phyloP scores from a whole-genome alignment of 2,797 vertebrate genomes.

The Columba guinea region DNA sequence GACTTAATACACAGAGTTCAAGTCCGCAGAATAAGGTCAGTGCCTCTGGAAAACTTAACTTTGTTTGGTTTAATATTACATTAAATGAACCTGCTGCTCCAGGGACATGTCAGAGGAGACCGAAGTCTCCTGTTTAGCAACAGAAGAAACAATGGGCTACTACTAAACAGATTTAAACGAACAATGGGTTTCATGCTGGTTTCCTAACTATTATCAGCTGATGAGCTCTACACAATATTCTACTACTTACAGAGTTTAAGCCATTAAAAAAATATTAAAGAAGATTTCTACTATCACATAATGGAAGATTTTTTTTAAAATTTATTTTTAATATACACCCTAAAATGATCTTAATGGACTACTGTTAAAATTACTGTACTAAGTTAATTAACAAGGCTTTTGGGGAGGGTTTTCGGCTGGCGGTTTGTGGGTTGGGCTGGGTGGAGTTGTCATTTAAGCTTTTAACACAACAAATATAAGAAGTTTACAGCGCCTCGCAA shows the following conservation, averaged over 20 bases:
- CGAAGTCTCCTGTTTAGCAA: not conserved
- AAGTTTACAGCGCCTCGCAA: not conserved
- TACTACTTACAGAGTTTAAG: not conserved
- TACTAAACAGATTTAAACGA: not conserved
- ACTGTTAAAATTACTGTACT: fast-evolving
- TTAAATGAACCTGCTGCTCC: not conserved
- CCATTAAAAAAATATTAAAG: not conserved
- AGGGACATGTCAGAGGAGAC: not conserved
- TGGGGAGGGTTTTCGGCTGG: not conserved
- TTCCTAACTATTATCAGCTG: not conserved
- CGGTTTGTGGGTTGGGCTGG: not conserved
- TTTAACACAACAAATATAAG: not conserved
- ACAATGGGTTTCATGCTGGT: not conserved
- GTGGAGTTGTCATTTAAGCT: not conserved
- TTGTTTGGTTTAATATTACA: not conserved
- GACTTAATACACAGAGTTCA: not conserved
- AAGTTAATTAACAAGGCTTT: not conserved
- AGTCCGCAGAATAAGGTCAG: not conserved
- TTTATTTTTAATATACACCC: not conserved
- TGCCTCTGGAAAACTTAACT: not conserved
- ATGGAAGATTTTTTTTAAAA: not conserved
- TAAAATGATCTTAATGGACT: not conserved
- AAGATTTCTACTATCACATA: not conserved
- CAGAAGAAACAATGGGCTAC: not conserved
- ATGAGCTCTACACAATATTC: not conserved